A percentile compares a stretch with the other conserved stretches of the same genome.
These are phyloP conservation scores for Rhinichthys osculus DNA, from an alignment of 2,797 vertebrate genomes.

Conservation along the genomic window DNA sequence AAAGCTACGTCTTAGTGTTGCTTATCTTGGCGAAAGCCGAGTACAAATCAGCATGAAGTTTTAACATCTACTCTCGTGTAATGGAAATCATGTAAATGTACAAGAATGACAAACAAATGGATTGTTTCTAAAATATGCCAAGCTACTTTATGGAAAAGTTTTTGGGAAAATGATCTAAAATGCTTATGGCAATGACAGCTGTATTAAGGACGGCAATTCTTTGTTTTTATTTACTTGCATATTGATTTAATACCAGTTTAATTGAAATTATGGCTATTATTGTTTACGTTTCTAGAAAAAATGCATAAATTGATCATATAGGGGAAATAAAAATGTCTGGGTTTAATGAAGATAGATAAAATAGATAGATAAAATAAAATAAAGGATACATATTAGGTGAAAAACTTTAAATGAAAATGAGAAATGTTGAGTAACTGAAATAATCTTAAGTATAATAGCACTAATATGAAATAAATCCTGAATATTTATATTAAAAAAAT, in stretches of 20 bases:
- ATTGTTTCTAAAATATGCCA: neutral
- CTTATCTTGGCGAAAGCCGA: too few relatives aligned
- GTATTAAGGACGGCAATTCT: neutral
- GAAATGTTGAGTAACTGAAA: neutral
- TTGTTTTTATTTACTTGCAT: neutral
- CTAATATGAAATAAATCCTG: too few relatives aligned
- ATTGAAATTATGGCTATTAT: neutral
- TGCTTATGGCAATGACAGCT: neutral
- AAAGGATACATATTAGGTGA: neutral
- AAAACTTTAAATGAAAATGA: too few relatives aligned
- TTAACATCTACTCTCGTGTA: too few relatives aligned
- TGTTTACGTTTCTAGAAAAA: neutral
- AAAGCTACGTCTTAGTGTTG: too few relatives aligned
- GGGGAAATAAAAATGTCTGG: neutral
- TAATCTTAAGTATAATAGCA: too few relatives aligned
- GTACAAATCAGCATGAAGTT: too few relatives aligned
- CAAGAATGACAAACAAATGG: neutral
- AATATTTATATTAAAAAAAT: neutral
- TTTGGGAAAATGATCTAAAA: neutral
- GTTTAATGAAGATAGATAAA: neutral
- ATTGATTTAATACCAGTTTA: neutral
- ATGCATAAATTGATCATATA: neutral
- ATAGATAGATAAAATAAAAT: too few relatives aligned
- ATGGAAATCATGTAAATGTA: too few relatives aligned
- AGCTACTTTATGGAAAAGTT: neutral